Conservation (phyloP, 2,888 invertebrate species). For the Charanyca ferruginea region DNA sequence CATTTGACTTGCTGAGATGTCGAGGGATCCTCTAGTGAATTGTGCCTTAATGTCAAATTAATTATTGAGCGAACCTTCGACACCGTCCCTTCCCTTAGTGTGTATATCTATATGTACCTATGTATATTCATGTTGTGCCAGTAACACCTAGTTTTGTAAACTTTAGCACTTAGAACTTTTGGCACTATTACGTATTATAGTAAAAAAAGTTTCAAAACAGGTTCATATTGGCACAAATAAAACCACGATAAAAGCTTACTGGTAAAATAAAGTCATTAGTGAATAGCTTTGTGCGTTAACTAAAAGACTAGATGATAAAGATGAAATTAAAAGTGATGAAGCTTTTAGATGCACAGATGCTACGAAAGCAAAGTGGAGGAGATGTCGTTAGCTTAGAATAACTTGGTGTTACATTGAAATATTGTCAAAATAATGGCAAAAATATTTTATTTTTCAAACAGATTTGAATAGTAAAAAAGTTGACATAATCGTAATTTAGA, state of each 20-base stretch:
- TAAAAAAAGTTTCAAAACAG: slow-evolving; percentile 36
- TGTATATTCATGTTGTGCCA: slow-evolving; percentile 62
- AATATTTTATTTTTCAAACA: not conserved
- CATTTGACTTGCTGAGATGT: slow-evolving; percentile 90
- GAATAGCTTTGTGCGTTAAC: slow-evolving; percentile 68
- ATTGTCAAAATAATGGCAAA: slow-evolving; percentile 64
- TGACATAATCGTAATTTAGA: slow-evolving; percentile 13
- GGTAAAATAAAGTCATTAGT: slow-evolving; percentile 64
- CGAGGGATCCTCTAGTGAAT: slow-evolving; percentile 79
- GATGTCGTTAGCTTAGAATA: slow-evolving; percentile 43
- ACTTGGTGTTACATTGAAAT: slow-evolving; percentile 64
- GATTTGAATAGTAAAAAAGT: not conserved
- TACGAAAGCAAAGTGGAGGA: slow-evolving; percentile 49
- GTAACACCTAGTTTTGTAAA: slow-evolving; percentile 56
- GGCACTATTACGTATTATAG: slow-evolving; percentile 8
- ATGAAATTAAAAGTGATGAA: slow-evolving; percentile 41
- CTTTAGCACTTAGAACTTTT: slow-evolving; percentile 18
- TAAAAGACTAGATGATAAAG: slow-evolving; percentile 55
- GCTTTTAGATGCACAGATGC: slow-evolving; percentile 65
- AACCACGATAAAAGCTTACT: slow-evolving; percentile 68
- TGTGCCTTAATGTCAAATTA: slow-evolving; percentile 74
- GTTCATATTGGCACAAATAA: slow-evolving; percentile 75
- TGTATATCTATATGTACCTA: slow-evolving; percentile 43
- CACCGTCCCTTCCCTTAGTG: slow-evolving; percentile 73
- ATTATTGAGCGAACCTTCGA: slow-evolving; percentile 83